Base-by-base conservation (phyloP, 53 echinoderm and acorn worm species). In the Luidia sarsii region DNA sequence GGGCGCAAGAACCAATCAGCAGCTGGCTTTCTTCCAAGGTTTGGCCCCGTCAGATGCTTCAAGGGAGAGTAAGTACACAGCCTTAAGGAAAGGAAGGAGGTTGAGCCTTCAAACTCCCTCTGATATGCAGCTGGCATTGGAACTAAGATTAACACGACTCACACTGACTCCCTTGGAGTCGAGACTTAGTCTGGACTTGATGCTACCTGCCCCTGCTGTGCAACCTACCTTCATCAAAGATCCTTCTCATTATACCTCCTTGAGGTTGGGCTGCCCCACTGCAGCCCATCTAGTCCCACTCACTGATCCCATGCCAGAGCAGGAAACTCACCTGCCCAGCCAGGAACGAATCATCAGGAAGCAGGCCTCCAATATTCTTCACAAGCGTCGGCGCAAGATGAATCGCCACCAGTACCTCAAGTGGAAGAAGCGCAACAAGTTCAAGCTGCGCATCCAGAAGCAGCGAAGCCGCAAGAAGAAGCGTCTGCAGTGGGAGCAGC, bases 361-460 rank as follows among this genome's bases (percentile, higher is more conserved):
- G 71, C 68, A 55, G 28, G 89, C 89, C 3, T 38, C 69, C 1
- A 85, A 80, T 71, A 89, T 89, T 80, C 33, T 91, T 15, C 65
- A 91, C 33, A 83, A 83, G 70, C 83, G 91, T 4, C 83, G 84
- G 3, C 57, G 83, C 35, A 91, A 91, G 83, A 91, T 91, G 91
- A 91, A 91, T 48, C 87, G 80, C 19, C 91, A 91, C 49, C 75
- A 87, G 91, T 91, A 91, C 73, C 80, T 80, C 45, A 91, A 91
- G 54, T 88, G 88, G 91, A 75, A 81, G 41, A 88, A 88, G 59
- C 67, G 81, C 11, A 91, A 88, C 67, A 86, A 85, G 64, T 88
- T 88, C 80, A 88, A 84, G 86, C 80, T 88, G 35, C 88, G 88
- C 4, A 71, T 52, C 23, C 80, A 59, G 59, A 88, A 88, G 81